These are phyloP conservation scores for Oreocharis arfaki DNA, from an alignment of 2,113 vertebrate species.

Conservation along the genomic window DNA sequence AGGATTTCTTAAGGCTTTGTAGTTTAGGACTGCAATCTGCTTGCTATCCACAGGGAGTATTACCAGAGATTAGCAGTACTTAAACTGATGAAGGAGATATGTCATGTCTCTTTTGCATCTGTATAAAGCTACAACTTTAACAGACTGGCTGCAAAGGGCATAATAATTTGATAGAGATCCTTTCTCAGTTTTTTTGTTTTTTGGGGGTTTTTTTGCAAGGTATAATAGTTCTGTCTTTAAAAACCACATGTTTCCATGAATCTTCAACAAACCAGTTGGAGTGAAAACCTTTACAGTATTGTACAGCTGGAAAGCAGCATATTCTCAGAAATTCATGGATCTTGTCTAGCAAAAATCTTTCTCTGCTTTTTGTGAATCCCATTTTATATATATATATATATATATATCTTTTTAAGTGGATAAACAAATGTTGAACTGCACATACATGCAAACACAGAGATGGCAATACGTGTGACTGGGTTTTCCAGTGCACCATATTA, in stretches of 20 bases:
- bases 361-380: background rate
- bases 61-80: constrained; percentile 52
- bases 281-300: background rate
- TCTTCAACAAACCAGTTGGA: background rate
- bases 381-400: background rate
- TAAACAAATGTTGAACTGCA: background rate
- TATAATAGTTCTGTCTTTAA: background rate
- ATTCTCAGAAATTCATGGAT: background rate
- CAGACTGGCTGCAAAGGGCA: background rate
- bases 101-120: background rate
- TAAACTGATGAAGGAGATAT: constrained; percentile 48
- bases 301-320: background rate
- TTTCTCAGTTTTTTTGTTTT: background rate
- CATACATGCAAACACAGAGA: background rate
- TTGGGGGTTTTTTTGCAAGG: background rate
- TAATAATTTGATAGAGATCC: background rate
- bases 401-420: background rate
- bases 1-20: constrained; percentile 42
- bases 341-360: background rate
- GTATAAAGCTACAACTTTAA: background rate
- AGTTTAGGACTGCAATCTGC: constrained; percentile 48
- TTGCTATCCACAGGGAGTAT: constrained; percentile 39
- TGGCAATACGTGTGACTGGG: background rate
- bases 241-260: background rate
- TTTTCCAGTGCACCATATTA: background rate